Percentiles rank a stretch among this genome's conserved stretches.
These are phyloP conservation scores for Lontra canadensis DNA, from an alignment of 2,113 vertebrate genomes.

Conservation along the genomic window DNA sequence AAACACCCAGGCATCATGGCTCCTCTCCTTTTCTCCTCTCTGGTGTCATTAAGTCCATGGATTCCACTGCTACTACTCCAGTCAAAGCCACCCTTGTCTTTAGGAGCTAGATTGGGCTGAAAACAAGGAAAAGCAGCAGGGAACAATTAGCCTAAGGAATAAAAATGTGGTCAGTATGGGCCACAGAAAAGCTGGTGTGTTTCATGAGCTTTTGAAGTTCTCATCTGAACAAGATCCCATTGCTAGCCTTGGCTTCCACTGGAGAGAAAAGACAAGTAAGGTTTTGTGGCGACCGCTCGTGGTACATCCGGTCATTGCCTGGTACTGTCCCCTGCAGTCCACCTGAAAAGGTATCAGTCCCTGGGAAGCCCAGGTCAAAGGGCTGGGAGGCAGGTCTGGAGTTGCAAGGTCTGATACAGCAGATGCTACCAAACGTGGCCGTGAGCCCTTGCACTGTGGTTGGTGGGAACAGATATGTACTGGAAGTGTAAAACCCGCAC, in stretches of 20 bases:
- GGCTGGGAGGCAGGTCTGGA: not conserved
- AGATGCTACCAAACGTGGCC: not conserved
- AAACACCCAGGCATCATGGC: not conserved
- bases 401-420: accelerated
- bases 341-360: not conserved
- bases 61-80: not conserved
- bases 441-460: not conserved
- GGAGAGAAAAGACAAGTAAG: not conserved
- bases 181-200: not conserved
- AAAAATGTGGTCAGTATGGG: not conserved
- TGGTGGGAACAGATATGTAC: not conserved
- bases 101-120: not conserved
- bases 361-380: not conserved
- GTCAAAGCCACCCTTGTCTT: not conserved
- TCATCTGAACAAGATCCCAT: not conserved
- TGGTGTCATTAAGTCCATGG: not conserved
- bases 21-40: not conserved
- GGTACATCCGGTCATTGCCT: not conserved
- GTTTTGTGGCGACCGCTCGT: not conserved
- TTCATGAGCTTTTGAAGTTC: not conserved
- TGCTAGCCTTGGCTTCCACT: not conserved
- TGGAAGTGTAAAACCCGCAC: not conserved
- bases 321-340: conserved; percentile 14
- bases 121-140: not conserved
- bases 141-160: not conserved